Conservation (phyloP, 2,113 vertebrate species). For the Oenanthe melanoleuca region DNA sequence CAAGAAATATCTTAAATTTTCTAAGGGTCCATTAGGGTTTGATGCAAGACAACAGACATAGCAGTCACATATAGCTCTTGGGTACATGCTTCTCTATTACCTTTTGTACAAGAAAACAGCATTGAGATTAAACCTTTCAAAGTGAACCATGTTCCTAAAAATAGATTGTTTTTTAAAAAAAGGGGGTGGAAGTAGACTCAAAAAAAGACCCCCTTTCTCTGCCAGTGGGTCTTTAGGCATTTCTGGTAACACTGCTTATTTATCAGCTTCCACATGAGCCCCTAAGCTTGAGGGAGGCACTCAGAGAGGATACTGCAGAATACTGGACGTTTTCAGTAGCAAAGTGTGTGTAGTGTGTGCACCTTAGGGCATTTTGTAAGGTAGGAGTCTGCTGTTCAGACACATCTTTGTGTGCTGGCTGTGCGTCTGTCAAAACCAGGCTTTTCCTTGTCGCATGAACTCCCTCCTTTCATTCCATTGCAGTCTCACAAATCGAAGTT, state of each 20-base stretch:
- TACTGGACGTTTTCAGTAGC: background rate
- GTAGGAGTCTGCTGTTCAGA: background rate
- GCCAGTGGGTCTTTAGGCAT: background rate
- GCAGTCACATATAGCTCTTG: background rate
- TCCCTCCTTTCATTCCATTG: background rate
- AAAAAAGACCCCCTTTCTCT: background rate
- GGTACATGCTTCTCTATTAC: background rate
- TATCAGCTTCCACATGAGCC: background rate
- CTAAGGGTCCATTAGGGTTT: background rate
- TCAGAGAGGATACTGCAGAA: background rate
- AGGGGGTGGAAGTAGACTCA: fast-evolving
- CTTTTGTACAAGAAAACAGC: background rate
- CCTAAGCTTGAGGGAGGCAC: background rate
- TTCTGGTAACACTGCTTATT: background rate
- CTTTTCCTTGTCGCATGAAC: background rate
- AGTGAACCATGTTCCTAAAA: background rate
- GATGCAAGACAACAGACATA: background rate
- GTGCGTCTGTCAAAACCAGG: background rate
- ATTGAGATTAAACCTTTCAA: background rate
- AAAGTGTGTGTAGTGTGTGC: background rate
- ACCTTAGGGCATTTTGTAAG: conserved; percentile 32
- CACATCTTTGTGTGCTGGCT: background rate
- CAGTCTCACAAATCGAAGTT: background rate
- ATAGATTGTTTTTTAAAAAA: background rate
- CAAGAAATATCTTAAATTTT: conserved; percentile 16